phyloP scores from a whole-genome alignment of 2,888 invertebrate genomes.

The Zhuqinia jingwanae region DNA sequence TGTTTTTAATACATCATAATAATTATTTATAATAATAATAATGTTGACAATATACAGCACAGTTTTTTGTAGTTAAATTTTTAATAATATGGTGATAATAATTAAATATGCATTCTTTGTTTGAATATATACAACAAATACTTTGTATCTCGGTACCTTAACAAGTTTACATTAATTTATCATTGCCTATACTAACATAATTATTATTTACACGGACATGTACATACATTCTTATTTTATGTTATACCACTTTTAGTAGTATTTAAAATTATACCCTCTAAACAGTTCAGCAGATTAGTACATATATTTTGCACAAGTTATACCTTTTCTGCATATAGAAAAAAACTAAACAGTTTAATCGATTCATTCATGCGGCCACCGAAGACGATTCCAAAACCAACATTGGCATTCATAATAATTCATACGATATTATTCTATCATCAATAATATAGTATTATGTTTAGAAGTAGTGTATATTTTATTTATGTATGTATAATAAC shows the following conservation, averaged over 20 bases:
- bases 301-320: neutral
- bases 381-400: neutral
- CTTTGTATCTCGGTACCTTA: conserved; percentile 58
- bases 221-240: neutral
- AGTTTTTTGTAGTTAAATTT: conserved; percentile 11
- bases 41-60: conserved; percentile 37
- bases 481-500: no score
- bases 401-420: no score
- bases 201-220: conserved; percentile 35
- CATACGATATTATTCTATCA: no score
- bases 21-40: conserved; percentile 13
- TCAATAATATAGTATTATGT: no score
- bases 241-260: neutral
- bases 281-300: conserved; percentile 29
- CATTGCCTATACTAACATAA: neutral
- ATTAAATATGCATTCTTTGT: conserved; percentile 14
- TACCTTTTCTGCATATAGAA: neutral
- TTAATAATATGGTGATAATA: neutral
- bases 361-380: neutral
- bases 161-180: neutral
- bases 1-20: conserved; percentile 26
- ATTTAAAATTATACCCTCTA: conserved; percentile 3
- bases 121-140: conserved; percentile 61
- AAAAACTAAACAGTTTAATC: neutral
- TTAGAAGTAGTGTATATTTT: no score